Evolutionary conservation across 1,140 invertebrate genomes (phyloP).

Genomic region (Lepidurus apus): DNA sequence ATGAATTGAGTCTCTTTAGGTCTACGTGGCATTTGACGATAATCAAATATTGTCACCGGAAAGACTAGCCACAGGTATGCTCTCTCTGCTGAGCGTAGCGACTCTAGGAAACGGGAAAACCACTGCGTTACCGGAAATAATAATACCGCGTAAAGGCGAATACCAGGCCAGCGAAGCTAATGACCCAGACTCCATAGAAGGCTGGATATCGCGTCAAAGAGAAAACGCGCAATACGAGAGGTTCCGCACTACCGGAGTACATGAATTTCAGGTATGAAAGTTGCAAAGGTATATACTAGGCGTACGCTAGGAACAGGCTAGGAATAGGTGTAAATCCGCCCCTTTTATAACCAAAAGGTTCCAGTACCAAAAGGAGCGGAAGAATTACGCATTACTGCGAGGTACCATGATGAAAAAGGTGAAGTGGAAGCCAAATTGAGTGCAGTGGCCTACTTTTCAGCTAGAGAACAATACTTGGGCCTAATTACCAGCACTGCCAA

Average conservation of each 20-base stretch:
- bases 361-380: conserved; percentile 42
- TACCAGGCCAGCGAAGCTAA: conserved; percentile 22
- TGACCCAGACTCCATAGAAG: background rate
- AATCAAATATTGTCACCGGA: conserved; percentile 41
- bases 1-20: conserved; percentile 37
- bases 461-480: conserved; percentile 42
- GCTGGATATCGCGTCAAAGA: conserved; percentile 26
- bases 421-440: conserved; percentile 40
- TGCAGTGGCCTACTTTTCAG: conserved; percentile 41
- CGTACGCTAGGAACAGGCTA: background rate
- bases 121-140: conserved; percentile 35
- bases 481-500: conserved; percentile 44
- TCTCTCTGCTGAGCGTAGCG: conserved; percentile 39
- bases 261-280: conserved; percentile 29
- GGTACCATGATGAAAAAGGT: conserved; percentile 42
- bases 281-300: conserved; percentile 22
- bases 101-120: conserved; percentile 36
- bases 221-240: conserved; percentile 32
- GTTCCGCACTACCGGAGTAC: conserved; percentile 26
- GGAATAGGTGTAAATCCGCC: background rate
- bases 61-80: conserved; percentile 38
- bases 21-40: conserved; percentile 43
- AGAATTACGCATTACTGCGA: conserved; percentile 41
- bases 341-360: conserved; percentile 35
- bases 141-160: conserved; percentile 32